A percentile compares a stretch with the other conserved stretches of the same genome.
Evolutionary conservation across 1,140 invertebrate species (phyloP).

Genomic region (Neodiprion fabricii): DNA sequence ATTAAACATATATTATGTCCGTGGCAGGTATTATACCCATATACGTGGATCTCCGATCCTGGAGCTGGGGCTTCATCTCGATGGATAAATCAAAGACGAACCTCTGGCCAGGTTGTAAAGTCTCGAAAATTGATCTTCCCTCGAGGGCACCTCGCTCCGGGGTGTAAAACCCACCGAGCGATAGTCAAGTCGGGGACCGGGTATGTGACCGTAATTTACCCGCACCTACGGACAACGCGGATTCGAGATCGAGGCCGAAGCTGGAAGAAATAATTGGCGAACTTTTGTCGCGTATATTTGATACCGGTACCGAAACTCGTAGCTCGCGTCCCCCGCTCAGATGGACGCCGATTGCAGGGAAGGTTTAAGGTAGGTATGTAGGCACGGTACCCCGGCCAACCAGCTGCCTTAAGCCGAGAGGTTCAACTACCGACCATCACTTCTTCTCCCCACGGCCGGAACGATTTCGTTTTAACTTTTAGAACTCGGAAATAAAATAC

Average conservation of each 20-base stretch:
- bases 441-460: conserved; percentile 10
- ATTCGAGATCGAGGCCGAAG: no score
- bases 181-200: background rate
- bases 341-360: no score
- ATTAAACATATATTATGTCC: background rate
- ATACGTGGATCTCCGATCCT: background rate
- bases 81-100: conserved; percentile 8
- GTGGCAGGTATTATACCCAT: background rate
- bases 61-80: background rate
- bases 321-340: no score
- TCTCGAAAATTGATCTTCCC: background rate
- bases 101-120: background rate
- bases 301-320: no score
- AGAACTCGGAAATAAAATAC: conserved; percentile 34
- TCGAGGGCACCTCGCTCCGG: background rate
- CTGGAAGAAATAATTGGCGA: no score
- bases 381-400: no score
- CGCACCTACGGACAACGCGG: no score
- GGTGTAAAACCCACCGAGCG: background rate
- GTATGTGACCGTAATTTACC: background rate
- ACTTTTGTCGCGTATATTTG: no score
- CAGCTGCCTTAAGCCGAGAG: background rate
- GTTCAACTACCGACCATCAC: conserved; percentile 10
- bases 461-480: conserved; percentile 27
- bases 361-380: no score